Conservation (phyloP, 2,113 vertebrate genomes). For the Cyrtonyx montezumae region DNA sequence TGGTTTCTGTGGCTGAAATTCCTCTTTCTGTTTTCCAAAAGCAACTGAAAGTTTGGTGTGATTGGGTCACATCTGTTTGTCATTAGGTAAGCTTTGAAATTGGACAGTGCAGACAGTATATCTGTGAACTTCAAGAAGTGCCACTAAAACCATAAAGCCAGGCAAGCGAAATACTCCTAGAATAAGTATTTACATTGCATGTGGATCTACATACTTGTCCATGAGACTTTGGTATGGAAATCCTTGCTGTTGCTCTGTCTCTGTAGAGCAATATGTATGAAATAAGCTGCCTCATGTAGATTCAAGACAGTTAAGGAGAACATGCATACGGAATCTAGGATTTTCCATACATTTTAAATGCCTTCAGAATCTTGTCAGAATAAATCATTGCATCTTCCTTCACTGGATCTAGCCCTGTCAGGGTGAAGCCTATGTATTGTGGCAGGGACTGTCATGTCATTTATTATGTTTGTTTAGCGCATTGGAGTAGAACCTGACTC, state of each 20-base stretch:
- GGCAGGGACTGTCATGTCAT: slow-evolving; percentile 46
- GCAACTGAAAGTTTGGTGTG: neutral
- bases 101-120: neutral
- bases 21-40: neutral
- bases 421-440: slow-evolving; percentile 32
- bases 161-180: neutral
- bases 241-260: neutral
- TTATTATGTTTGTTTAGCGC: slow-evolving; percentile 58
- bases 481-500: slow-evolving; percentile 20
- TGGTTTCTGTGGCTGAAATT: neutral
- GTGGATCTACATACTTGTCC: neutral
- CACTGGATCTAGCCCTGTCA: slow-evolving; percentile 7
- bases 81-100: slow-evolving; percentile 4
- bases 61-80: neutral
- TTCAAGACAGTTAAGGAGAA: neutral
- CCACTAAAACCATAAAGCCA: neutral
- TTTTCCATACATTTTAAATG: slow-evolving; percentile 35
- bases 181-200: neutral
- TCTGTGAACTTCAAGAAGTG: slow-evolving; percentile 6
- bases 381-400: slow-evolving; percentile 31
- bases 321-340: neutral
- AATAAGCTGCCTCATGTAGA: neutral
- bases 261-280: neutral
- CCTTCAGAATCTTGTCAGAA: slow-evolving; percentile 62
- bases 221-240: slow-evolving; percentile 14